Evolutionary conservation across 2,113 vertebrate species (phyloP).

Genomic region (Tachycineta bicolor): DNA sequence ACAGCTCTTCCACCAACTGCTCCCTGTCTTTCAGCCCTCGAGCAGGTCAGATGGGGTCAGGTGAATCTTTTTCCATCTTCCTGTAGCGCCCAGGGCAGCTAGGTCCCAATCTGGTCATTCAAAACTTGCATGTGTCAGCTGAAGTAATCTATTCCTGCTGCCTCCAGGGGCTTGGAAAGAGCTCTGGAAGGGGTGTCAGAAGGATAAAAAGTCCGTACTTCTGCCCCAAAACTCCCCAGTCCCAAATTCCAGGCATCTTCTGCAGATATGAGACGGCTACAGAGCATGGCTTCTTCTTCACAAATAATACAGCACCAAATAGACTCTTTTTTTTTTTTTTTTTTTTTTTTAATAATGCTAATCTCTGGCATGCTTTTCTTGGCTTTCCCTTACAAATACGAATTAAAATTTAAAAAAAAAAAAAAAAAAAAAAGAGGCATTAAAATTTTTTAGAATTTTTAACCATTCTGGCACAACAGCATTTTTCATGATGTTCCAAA

Average conservation of each 20-base stretch:
- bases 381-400: background rate
- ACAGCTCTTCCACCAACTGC: background rate
- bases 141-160: background rate
- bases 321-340: background rate
- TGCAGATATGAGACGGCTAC: background rate
- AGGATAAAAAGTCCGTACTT: background rate
- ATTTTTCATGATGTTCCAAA: background rate
- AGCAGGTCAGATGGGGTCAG: background rate
- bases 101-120: background rate
- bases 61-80: background rate
- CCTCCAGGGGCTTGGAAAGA: background rate
- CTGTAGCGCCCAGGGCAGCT: background rate
- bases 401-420: too few species aligned
- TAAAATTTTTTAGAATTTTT: background rate
- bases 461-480: background rate
- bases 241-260: background rate
- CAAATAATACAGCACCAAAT: background rate
- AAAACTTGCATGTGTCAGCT: background rate
- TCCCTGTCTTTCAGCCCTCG: background rate
- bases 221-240: background rate
- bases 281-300: background rate
- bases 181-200: background rate
- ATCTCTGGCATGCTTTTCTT: background rate
- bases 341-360: background rate
- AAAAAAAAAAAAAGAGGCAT: too few species aligned